A percentile compares a stretch with the other conserved stretches of the same genome.
These are phyloP conservation scores for Ochlodes sylvanus DNA, from an alignment of 2,888 invertebrate genomes.

Conservation along the genomic window DNA sequence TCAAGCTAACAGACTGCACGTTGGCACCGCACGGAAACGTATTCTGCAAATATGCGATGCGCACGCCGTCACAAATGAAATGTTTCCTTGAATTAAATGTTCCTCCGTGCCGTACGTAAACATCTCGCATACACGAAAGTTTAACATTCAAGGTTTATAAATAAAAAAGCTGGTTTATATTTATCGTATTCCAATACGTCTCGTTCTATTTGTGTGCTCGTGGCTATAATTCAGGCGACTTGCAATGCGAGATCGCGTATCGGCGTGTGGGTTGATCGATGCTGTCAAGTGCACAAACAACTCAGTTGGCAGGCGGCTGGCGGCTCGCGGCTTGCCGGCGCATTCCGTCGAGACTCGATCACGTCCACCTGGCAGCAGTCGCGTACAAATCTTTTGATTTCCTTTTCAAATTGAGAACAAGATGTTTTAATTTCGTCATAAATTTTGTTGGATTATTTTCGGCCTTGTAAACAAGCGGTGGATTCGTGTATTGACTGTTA, in stretches of 20 bases:
- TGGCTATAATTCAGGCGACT: constrained; percentile 47
- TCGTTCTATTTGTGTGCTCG: constrained; percentile 33
- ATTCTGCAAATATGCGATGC: constrained; percentile 36
- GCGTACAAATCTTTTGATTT: constrained; percentile 47
- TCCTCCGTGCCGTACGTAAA: constrained; percentile 22
- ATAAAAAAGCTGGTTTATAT: constrained; percentile 33
- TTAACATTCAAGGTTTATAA: constrained; percentile 33
- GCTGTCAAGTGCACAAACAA: constrained; percentile 59
- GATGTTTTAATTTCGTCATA: constrained; percentile 2
- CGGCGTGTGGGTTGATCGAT: constrained; percentile 54
- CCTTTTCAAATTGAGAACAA: constrained; percentile 28
- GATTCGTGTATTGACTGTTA: neutral
- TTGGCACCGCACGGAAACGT: constrained; percentile 45
- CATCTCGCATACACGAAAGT: constrained; percentile 5
- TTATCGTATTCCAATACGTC: constrained; percentile 29
- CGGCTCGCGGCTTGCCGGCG: constrained; percentile 45
- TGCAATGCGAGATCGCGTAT: constrained; percentile 59
- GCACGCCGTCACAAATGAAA: constrained; percentile 34
- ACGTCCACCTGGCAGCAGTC: constrained; percentile 74
- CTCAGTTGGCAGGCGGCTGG: constrained; percentile 59
- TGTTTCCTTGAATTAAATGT: constrained; percentile 30
- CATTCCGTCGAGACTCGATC: constrained; percentile 58
- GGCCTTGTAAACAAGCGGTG: neutral
- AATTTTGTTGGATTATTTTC: neutral
- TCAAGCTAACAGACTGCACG: constrained; percentile 56